Evolutionary conservation across 2,888 invertebrate genomes (phyloP).

Genomic region (Melinaea menophilus): DNA sequence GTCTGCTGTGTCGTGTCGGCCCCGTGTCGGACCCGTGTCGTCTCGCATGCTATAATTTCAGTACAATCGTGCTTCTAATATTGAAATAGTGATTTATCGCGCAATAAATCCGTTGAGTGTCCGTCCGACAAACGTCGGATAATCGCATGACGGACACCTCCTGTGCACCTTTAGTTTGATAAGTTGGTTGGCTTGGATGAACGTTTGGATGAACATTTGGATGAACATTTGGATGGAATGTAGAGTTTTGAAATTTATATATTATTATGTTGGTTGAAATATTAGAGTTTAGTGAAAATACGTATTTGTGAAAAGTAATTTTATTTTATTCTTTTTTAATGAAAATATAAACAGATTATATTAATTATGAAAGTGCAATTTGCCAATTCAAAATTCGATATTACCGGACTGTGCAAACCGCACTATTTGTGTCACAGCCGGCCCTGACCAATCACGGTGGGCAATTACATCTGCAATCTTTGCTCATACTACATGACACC

Average conservation of each 20-base stretch:
- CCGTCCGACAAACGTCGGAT: constrained; percentile 64
- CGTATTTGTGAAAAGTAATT: too few relatives aligned
- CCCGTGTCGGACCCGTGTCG: constrained; percentile 30
- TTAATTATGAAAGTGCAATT: constrained; percentile 35
- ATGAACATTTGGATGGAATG: constrained; percentile 16
- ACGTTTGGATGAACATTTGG: constrained; percentile 18
- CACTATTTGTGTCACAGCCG: constrained; percentile 73
- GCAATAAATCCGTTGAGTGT: constrained; percentile 65
- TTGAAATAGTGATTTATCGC: constrained; percentile 65
- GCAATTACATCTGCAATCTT: constrained; percentile 54
- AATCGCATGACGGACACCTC: constrained; percentile 55
- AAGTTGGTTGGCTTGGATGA: constrained; percentile 26
- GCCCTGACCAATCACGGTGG: constrained; percentile 72
- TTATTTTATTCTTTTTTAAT: neutral
- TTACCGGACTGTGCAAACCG: constrained; percentile 57
- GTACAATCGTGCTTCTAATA: constrained; percentile 46
- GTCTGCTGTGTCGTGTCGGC: constrained; percentile 15
- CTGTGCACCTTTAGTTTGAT: constrained; percentile 32
- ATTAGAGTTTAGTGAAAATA: too few relatives aligned
- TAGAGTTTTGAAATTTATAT: constrained; percentile 1
- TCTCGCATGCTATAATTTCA: constrained; percentile 23
- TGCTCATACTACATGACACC: constrained; percentile 34
- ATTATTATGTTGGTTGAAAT: neutral
- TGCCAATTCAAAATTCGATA: constrained; percentile 58
- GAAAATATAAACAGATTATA: neutral